Evolutionary conservation across 2,888 invertebrate genomes (phyloP).

Genomic region (Agrotis exclamationis): DNA sequence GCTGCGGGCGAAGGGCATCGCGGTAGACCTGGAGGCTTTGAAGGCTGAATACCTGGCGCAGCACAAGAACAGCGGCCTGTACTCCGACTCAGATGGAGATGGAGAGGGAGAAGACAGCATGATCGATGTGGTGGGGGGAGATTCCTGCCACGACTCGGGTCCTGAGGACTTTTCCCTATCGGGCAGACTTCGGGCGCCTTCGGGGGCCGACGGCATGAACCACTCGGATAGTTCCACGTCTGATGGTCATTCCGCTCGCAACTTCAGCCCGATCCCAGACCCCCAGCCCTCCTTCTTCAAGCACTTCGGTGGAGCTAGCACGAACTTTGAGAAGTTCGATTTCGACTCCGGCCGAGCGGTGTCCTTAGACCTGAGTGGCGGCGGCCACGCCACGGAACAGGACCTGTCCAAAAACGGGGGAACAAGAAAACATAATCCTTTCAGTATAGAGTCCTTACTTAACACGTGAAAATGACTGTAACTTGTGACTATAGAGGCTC

Average conservation of each 20-base stretch:
- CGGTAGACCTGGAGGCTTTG: slow-evolving; percentile 96
- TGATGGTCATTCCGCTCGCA: slow-evolving; percentile 86
- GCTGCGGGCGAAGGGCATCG: slow-evolving; percentile 97
- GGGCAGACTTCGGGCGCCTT: slow-evolving; percentile 91
- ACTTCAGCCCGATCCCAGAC: slow-evolving; percentile 87
- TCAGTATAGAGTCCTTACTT: slow-evolving; percentile 97
- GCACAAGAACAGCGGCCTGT: slow-evolving; percentile 92
- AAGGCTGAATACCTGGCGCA: slow-evolving; percentile 96
- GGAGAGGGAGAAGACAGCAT: slow-evolving; percentile 93
- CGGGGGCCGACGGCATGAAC: slow-evolving; percentile 91
- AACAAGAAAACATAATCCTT: slow-evolving; percentile 94
- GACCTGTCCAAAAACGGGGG: slow-evolving; percentile 89
- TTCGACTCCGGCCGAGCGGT: slow-evolving; percentile 89
- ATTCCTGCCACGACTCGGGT: slow-evolving; percentile 93
- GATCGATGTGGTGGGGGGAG: slow-evolving; percentile 96
- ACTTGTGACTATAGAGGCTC: slow-evolving; percentile 81
- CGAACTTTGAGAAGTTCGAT: slow-evolving; percentile 88
- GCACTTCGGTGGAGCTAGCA: slow-evolving; percentile 82
- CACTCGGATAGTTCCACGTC: slow-evolving; percentile 91
- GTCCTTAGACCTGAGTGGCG: slow-evolving; percentile 87
- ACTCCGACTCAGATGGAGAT: slow-evolving; percentile 91
- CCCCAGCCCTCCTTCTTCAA: slow-evolving; percentile 88
- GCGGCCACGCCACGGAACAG: slow-evolving; percentile 85
- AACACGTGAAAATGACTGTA: slow-evolving; percentile 92
- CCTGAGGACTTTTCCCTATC: slow-evolving; percentile 92